These are phyloP conservation scores for Lutjanus erythropterus DNA, from an alignment of 2,113 vertebrate genomes.

Conservation along the genomic window DNA sequence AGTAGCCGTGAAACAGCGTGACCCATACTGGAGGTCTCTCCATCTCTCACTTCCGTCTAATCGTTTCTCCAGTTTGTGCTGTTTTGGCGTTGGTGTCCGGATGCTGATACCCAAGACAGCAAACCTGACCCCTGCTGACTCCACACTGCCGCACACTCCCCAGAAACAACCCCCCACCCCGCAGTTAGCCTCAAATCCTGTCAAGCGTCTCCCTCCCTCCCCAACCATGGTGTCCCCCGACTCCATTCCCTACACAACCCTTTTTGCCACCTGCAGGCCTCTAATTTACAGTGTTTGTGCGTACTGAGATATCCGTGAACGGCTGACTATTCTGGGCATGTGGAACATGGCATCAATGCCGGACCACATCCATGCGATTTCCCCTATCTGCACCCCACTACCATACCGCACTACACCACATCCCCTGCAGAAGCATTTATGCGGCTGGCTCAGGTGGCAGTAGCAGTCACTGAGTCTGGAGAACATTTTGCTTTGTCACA, in stretches of 20 bases:
- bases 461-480: conserved; percentile 48
- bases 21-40: conserved; percentile 54
- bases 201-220: conserved; percentile 42
- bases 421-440: conserved; percentile 45
- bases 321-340: conserved; percentile 79
- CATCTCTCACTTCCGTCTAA: conserved; percentile 59
- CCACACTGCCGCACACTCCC: conserved; percentile 62
- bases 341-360: conserved; percentile 75
- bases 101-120: conserved; percentile 81
- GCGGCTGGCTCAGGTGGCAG: conserved; percentile 52
- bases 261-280: conserved; percentile 62
- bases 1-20: conserved; percentile 62
- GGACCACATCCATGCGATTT: conserved; percentile 61
- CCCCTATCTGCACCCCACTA: conserved; percentile 48
- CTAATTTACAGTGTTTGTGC: conserved; percentile 82
- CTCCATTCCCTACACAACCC: conserved; percentile 41
- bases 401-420: conserved; percentile 32
- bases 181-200: conserved; percentile 32
- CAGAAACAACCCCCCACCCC: conserved; percentile 55
- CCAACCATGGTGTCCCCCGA: not conserved
- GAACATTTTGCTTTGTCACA: conserved; percentile 60
- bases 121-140: conserved; percentile 78
- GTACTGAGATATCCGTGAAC: conserved; percentile 78
- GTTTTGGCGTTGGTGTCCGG: conserved; percentile 74
- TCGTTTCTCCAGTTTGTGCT: conserved; percentile 77